Percentiles rank a stretch among this genome's conserved stretches.
These are phyloP conservation scores for Antennarius maculatus DNA, from an alignment of 2,797 vertebrate genomes.

Conservation along the genomic window DNA sequence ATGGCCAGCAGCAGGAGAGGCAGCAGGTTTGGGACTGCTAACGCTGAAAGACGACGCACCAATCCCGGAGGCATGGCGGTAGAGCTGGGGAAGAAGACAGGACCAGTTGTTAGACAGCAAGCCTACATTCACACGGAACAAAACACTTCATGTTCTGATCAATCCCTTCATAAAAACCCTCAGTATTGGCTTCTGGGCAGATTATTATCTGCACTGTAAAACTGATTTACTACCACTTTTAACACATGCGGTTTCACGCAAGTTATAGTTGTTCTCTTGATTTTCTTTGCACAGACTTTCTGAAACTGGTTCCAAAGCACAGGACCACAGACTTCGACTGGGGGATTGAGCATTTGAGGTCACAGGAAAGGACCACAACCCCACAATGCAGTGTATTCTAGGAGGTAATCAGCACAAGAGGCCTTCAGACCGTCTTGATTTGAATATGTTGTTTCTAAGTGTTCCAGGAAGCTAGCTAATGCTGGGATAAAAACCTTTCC, in stretches of 20 bases:
- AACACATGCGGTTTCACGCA: no score
- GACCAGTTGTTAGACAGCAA: constrained; percentile 24
- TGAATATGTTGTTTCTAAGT: neutral
- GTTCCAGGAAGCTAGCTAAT: neutral
- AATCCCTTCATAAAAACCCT: neutral
- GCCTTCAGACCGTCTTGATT: neutral
- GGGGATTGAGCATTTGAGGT: neutral
- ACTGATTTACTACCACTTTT: no score
- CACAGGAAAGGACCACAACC: neutral
- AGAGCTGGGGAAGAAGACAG: constrained; percentile 76
- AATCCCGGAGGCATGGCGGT: constrained; percentile 88
- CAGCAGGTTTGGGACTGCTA: constrained; percentile 74
- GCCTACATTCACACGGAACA: neutral
- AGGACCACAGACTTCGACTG: neutral
- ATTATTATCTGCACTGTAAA: neutral
- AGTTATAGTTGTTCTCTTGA: no score
- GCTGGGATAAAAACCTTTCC: neutral
- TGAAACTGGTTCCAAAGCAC: no score
- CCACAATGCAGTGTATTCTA: no score
- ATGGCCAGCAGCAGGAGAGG: constrained; percentile 67
- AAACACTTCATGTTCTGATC: neutral
- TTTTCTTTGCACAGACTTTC: no score
- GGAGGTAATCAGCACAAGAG: neutral
- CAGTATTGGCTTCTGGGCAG: neutral
- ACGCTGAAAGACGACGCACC: constrained; percentile 55